These are phyloP conservation scores for Galeruca laticollis DNA, from an alignment of 2,888 invertebrate species.

Conservation along the genomic window DNA sequence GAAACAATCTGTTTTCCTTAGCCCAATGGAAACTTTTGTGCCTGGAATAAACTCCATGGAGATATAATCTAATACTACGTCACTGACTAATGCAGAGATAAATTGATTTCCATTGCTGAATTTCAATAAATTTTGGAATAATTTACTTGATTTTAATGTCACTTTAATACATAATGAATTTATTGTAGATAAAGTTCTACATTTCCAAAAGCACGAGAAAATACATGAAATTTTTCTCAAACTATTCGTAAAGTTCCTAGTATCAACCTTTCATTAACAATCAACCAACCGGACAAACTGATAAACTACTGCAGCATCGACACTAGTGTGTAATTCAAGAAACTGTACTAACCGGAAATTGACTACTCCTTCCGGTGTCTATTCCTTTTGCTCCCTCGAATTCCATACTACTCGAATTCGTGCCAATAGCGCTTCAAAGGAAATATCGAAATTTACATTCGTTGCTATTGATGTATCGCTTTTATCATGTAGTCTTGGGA, in stretches of 20 bases:
- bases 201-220: too few relatives aligned
- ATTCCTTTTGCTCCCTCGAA: slow-evolving; percentile 25
- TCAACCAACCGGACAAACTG: neutral
- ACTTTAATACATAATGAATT: too few relatives aligned
- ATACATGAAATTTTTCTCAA: neutral
- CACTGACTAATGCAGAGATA: too few relatives aligned
- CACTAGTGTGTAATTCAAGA: slow-evolving; percentile 3
- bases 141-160: too few relatives aligned
- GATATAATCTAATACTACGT: too few relatives aligned
- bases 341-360: slow-evolving; percentile 24
- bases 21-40: too few relatives aligned
- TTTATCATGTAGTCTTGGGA: slow-evolving; percentile 12
- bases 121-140: too few relatives aligned
- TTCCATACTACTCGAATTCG: slow-evolving; percentile 17
- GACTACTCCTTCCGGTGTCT: slow-evolving; percentile 29
- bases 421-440: slow-evolving; percentile 25
- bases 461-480: slow-evolving; percentile 22
- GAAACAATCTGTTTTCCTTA: too few relatives aligned
- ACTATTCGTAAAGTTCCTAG: neutral
- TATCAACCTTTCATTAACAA: neutral
- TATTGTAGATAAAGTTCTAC: too few relatives aligned
- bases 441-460: slow-evolving; percentile 29
- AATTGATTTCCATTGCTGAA: too few relatives aligned
- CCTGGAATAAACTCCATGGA: too few relatives aligned
- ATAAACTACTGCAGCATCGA: slow-evolving; percentile 6